Conservation (phyloP, 2,113 vertebrate genomes). For the Maccullochella peelii region DNA sequence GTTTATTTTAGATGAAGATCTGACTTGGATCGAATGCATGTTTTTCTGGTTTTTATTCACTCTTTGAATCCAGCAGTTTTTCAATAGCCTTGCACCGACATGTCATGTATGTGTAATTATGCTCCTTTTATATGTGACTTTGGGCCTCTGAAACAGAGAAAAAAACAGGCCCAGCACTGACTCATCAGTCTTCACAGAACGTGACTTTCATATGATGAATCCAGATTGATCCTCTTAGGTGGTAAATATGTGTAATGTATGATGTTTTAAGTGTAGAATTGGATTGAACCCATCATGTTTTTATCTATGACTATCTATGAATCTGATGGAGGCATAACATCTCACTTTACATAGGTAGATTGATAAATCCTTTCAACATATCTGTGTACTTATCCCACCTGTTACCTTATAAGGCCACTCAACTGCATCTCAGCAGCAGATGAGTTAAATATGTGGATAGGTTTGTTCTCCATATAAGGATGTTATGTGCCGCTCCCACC, state of each 20-base stretch:
- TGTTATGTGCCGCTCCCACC: conserved; percentile 30
- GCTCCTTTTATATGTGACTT: background rate
- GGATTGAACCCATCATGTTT: background rate
- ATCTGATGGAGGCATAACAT: background rate
- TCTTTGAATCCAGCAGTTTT: background rate
- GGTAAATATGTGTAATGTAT: background rate
- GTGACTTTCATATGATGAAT: background rate
- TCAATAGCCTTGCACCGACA: background rate
- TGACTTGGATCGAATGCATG: background rate
- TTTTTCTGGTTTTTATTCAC: background rate
- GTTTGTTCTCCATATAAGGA: conserved; percentile 79
- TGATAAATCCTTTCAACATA: background rate
- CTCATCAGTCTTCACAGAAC: background rate
- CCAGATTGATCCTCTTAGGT: background rate
- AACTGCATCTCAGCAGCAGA: conserved; percentile 35
- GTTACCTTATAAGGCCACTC: conserved; percentile 79
- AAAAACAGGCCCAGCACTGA: background rate
- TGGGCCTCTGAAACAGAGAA: background rate
- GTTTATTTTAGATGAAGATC: too few relatives aligned
- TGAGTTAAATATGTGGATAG: conserved; percentile 48
- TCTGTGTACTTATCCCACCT: conserved; percentile 15
- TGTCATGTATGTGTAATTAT: background rate
- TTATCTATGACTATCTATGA: background rate
- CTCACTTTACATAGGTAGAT: conserved; percentile 6
- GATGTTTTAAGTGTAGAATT: background rate